Percentiles rank a stretch among this genome's conserved stretches.
Evolutionary conservation across 2,888 invertebrate genomes (phyloP).

Genomic region (Dasypolia templi): DNA sequence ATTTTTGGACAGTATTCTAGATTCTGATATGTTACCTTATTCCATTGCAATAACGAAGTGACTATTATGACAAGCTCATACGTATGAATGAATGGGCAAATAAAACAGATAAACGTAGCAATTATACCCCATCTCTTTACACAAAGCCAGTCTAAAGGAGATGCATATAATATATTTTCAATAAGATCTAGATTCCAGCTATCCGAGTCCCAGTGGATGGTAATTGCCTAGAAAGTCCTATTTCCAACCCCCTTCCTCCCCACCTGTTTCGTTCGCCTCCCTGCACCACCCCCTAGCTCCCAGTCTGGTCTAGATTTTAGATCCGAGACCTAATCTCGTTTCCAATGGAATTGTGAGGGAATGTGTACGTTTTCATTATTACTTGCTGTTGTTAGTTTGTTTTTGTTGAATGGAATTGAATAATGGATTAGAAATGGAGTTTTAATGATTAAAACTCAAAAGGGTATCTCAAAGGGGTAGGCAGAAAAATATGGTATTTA

Average conservation of each 20-base stretch:
- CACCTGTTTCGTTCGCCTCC: conserved; percentile 66
- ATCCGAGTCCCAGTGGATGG: conserved; percentile 77
- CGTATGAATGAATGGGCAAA: conserved; percentile 16
- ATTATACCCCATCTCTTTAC: conserved; percentile 44
- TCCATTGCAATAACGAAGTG: background rate
- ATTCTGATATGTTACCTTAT: background rate
- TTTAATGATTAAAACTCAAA: background rate
- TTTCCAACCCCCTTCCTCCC: conserved; percentile 70
- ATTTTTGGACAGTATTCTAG: conserved; percentile 8
- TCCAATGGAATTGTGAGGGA: conserved; percentile 69
- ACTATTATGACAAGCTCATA: conserved; percentile 10
- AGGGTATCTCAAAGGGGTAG: too few relatives aligned
- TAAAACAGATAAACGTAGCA: conserved; percentile 36
- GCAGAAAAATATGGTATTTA: too few relatives aligned
- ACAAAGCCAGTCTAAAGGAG: conserved; percentile 55
- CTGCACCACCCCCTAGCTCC: conserved; percentile 59
- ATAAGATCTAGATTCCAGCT: conserved; percentile 71
- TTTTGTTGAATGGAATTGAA: conserved; percentile 4
- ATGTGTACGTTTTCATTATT: conserved; percentile 62
- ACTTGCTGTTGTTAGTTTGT: conserved; percentile 34
- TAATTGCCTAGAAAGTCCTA: conserved; percentile 87
- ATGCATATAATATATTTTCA: conserved; percentile 68
- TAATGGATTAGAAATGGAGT: conserved; percentile 8
- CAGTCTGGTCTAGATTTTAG: conserved; percentile 78
- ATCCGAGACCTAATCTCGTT: conserved; percentile 80